Evolutionary conservation across 2,888 invertebrate species (phyloP).

Genomic region (Drosophila dives): DNA sequence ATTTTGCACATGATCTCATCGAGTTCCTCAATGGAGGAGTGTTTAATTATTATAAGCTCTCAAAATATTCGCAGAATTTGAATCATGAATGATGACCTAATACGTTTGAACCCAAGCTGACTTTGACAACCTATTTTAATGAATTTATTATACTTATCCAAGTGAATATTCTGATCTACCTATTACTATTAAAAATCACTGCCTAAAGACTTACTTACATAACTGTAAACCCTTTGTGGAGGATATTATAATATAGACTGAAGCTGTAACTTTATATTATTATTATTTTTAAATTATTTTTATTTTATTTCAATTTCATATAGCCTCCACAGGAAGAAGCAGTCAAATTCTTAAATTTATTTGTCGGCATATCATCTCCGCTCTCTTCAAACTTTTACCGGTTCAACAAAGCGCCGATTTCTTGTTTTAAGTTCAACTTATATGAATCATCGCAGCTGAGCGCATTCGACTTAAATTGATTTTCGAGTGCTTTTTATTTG

Average conservation of each 20-base stretch:
- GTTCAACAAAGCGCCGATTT: not conserved
- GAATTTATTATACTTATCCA: not conserved
- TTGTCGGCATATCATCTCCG: not conserved
- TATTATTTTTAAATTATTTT: not conserved
- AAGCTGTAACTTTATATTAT: not conserved
- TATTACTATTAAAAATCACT: not conserved
- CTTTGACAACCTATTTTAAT: not conserved
- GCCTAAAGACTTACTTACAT: too few species aligned
- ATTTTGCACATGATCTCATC: constrained; percentile 36
- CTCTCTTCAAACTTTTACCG: not conserved
- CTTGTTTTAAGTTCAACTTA: not conserved
- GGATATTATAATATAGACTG: not conserved
- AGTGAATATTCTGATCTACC: not conserved
- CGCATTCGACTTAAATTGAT: not conserved
- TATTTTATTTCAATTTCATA: not conserved
- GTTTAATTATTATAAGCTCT: not conserved
- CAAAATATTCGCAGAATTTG: not conserved
- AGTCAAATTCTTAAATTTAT: not conserved
- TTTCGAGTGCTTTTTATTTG: constrained; percentile 23
- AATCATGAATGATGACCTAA: not conserved
- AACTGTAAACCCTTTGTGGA: not conserved
- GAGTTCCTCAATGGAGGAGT: not conserved
- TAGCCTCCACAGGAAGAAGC: not conserved
- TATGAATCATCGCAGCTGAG: not conserved
- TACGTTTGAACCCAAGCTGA: not conserved